A percentile compares a stretch with the other conserved stretches of the same genome.
phyloP scores from a whole-genome alignment of 2,888 invertebrate species.

The Erannis defoliaria region DNA sequence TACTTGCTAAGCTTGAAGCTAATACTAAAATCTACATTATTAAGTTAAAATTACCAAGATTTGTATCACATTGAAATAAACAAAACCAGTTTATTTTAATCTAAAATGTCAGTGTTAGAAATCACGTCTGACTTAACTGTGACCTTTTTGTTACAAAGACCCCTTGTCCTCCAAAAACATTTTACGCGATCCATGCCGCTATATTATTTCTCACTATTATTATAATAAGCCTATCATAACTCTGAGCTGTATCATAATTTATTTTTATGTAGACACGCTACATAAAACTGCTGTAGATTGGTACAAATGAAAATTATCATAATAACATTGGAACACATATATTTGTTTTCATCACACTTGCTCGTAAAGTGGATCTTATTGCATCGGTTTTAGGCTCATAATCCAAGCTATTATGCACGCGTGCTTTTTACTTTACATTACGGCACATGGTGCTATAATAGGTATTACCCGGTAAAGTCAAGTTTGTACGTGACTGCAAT shows the following conservation, averaged over 20 bases:
- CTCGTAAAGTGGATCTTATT: too few relatives aligned
- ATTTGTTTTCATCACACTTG: too few relatives aligned
- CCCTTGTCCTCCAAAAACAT: constrained; percentile 10
- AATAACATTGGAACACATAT: constrained; percentile 1
- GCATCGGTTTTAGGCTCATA: too few relatives aligned
- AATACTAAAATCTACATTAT: too few relatives aligned
- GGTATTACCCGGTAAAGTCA: too few relatives aligned
- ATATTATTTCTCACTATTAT: constrained; percentile 19
- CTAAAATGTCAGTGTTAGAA: constrained; percentile 4
- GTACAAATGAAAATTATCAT: constrained; percentile 16
- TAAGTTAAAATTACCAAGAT: too few relatives aligned
- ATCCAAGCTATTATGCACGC: too few relatives aligned
- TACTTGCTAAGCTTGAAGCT: too few relatives aligned
- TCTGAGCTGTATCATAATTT: constrained; percentile 30
- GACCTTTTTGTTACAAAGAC: constrained; percentile 10
- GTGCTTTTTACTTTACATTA: too few relatives aligned
- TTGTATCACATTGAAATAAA: not conserved
- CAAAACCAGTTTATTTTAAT: not conserved
- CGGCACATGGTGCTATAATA: too few relatives aligned
- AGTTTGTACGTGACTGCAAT: too few relatives aligned
- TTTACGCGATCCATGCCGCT: constrained; percentile 12
- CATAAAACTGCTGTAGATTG: constrained; percentile 19
- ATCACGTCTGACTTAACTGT: constrained; percentile 11
- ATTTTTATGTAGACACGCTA: constrained; percentile 41
- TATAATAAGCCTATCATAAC: constrained; percentile 22